Conservation (phyloP, 92 coral and sea anemone genomes). For the Micromussa lordhowensis region DNA sequence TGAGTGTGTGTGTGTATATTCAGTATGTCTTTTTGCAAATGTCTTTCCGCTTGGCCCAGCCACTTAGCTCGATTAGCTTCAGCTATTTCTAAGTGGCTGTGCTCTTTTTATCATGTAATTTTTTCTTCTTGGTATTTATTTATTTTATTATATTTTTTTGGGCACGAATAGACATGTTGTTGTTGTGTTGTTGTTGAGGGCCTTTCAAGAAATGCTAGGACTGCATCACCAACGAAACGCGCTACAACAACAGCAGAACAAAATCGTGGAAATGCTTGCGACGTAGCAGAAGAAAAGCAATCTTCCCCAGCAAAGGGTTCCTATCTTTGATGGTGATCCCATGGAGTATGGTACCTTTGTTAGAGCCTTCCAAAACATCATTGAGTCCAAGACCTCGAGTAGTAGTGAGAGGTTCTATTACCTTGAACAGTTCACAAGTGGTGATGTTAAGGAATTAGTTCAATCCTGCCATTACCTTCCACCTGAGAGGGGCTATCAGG, state of each 20-base stretch:
- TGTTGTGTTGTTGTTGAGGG: no score
- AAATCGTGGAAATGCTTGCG: conserved; percentile 29
- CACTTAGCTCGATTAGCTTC: no score
- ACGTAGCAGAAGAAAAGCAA: conserved; percentile 32
- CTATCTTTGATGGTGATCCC: conserved; percentile 38
- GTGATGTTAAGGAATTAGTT: conserved; percentile 56
- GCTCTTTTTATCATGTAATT: no score
- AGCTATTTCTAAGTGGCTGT: no score
- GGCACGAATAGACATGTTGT: no score
- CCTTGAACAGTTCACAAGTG: conserved; percentile 53
- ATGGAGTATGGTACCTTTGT: conserved; percentile 42
- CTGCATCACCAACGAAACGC: conserved; percentile 36
- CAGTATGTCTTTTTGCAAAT: no score
- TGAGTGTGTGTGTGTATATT: no score
- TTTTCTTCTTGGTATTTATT: no score
- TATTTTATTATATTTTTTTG: no score
- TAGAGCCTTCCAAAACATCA: conserved; percentile 45
- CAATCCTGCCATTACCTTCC: conserved; percentile 41
- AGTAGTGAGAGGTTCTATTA: conserved; percentile 37
- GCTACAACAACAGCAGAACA: conserved; percentile 46
- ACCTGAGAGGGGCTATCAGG: conserved; percentile 33
- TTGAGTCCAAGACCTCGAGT: conserved; percentile 44
- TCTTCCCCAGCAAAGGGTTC: conserved; percentile 49
- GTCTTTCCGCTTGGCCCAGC: no score
- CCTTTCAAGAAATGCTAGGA: background rate